phyloP scores from a whole-genome alignment of 2,113 vertebrate species.

The Caretta caretta region DNA sequence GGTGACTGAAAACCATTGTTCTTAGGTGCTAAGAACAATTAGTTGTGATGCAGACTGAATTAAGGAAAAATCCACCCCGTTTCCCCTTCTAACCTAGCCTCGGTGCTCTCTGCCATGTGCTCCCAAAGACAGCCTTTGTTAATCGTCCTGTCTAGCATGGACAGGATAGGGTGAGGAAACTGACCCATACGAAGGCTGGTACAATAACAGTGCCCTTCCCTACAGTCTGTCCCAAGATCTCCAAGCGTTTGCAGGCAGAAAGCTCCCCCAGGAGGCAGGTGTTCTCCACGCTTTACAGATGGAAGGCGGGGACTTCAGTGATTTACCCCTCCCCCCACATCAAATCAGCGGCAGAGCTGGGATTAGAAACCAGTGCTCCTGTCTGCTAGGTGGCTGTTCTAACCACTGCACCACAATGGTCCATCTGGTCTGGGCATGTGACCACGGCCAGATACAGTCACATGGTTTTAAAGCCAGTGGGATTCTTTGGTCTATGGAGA shows the following conservation, averaged over 20 bases:
- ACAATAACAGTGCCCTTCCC: neutral
- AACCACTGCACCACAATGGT: neutral
- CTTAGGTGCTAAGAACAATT: neutral
- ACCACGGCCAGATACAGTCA: neutral
- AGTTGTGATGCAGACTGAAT: neutral
- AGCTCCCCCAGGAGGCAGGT: neutral
- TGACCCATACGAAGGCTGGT: fast-evolving
- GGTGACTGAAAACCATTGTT: neutral
- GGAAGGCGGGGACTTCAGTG: neutral
- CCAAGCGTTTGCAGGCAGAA: neutral
- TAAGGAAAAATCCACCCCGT: neutral
- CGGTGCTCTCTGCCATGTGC: neutral
- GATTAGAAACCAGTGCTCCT: neutral
- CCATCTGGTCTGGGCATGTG: neutral
- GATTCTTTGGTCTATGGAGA: neutral
- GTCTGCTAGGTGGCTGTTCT: neutral
- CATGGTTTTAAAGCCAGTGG: neutral
- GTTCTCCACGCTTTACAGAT: neutral
- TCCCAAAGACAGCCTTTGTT: neutral
- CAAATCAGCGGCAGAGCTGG: neutral
- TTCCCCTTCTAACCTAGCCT: slow-evolving; percentile 3
- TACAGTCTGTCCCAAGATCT: neutral
- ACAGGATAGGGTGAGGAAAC: neutral
- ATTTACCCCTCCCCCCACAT: neutral
- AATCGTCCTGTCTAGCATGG: neutral